Base-by-base conservation (phyloP, 2,888 invertebrate species). In the Meiosimyza decipiens region DNA sequence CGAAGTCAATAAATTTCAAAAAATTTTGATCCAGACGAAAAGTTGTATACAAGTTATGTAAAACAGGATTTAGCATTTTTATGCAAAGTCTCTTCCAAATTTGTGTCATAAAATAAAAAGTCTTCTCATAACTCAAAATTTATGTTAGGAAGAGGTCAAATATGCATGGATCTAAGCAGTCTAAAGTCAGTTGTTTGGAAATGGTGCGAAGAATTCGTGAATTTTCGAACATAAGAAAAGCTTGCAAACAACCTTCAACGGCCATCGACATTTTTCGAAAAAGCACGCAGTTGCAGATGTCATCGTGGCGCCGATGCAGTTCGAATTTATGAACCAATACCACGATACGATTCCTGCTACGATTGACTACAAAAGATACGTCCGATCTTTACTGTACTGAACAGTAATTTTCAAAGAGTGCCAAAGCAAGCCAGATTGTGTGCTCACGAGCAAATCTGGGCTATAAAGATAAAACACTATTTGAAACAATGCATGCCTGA, bases 381-480 rank as follows among this genome's bases (percentile, higher is more conserved):
- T 28, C 71, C 66, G 18, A 40, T 71, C 5, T 66, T 71, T 13
- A 49, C 54, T 28, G 63, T 63, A 28, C n/a, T 68, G 40, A 71
- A 62, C 13, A 28, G 12, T 5, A 60, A 60, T 33, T 60, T 60
- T 13, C 28, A 6, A 60, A 40, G 66, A 60, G 59, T 71, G 3
- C 60, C 71, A 66, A 66, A 51, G 64, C 18, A 54, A 64, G 64
- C 18, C 54, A 40, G 64, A 55, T 9, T 71, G 47, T 57, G 69
- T 71, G 71, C 54, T 52, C 6, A 40, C 40, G 71, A 71, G 2
- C 63, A 63, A 64, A 71, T 52, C 18, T 71, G 18, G 59, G 71
- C 65, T 7, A 71, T 59, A 50, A 65, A 62, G 33, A 70, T 62
- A 15, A 62, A 62, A 13, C 62, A 70, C 54, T 68, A 68, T 52